phyloP scores from a whole-genome alignment of 2,888 invertebrate species.

The Macaria liturata region DNA sequence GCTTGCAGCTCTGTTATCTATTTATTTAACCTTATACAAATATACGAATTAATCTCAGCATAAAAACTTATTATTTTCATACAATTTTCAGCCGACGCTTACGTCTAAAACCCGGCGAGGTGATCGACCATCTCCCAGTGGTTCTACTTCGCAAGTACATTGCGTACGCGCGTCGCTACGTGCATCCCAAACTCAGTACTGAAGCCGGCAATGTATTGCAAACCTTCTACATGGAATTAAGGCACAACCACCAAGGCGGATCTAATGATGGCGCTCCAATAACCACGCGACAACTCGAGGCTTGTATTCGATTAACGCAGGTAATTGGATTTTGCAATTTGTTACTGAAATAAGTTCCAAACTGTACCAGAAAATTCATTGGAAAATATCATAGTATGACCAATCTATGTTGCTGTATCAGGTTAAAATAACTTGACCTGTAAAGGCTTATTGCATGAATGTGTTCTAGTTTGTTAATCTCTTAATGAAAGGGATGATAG shows the following conservation, averaged over 20 bases:
- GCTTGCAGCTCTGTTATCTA: too few species aligned
- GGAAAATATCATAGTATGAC: background rate
- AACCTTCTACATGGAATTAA: slow-evolving; percentile 91
- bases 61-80: too few species aligned
- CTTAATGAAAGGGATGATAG: too few species aligned
- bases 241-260: slow-evolving; percentile 85
- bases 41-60: too few species aligned
- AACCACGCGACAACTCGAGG: slow-evolving; percentile 94
- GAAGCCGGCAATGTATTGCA: slow-evolving; percentile 89
- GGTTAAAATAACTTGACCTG: too few species aligned
- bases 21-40: too few species aligned
- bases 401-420: too few species aligned
- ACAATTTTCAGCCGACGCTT: slow-evolving; percentile 81
- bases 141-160: slow-evolving; percentile 94
- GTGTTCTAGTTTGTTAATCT: too few species aligned
- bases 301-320: slow-evolving; percentile 92
- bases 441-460: too few species aligned
- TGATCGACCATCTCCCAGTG: slow-evolving; percentile 88
- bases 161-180: slow-evolving; percentile 94
- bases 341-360: background rate
- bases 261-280: slow-evolving; percentile 88
- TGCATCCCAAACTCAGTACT: slow-evolving; percentile 89
- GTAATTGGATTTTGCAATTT: slow-evolving; percentile 50
- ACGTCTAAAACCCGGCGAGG: slow-evolving; percentile 83
- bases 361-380: background rate